A percentile compares a stretch with the other conserved stretches of the same genome.
These are phyloP conservation scores for Drosophila asahinai DNA, from an alignment of 1,140 invertebrate genomes.

Conservation along the genomic window DNA sequence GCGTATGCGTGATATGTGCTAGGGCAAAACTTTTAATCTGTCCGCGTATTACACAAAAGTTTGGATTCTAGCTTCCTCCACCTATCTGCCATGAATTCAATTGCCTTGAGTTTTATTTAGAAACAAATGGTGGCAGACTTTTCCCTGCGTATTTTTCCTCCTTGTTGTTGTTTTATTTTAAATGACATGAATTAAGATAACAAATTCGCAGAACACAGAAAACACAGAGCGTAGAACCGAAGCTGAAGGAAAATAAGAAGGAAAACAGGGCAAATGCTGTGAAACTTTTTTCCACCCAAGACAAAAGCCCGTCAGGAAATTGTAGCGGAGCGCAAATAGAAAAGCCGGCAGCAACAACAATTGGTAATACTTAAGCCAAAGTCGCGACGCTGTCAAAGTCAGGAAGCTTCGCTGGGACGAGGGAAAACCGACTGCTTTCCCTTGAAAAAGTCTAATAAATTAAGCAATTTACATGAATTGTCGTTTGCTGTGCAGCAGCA, in stretches of 20 bases:
- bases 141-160: conserved; percentile 17
- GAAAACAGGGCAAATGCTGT: conserved; percentile 52
- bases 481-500: conserved; percentile 66
- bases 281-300: conserved; percentile 69
- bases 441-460: conserved; percentile 79
- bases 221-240: conserved; percentile 43
- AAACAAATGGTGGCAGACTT: conserved; percentile 71
- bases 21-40: conserved; percentile 56
- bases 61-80: conserved; percentile 9
- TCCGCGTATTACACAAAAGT: conserved; percentile 54
- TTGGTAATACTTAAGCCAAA: conserved; percentile 76
- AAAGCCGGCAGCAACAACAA: conserved; percentile 64
- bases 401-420: conserved; percentile 61
- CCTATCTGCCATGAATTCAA: conserved; percentile 63
- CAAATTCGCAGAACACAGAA: conserved; percentile 69
- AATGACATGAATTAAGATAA: conserved; percentile 83
- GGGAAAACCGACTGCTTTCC: conserved; percentile 36
- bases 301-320: conserved; percentile 73
- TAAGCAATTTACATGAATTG: conserved; percentile 84
- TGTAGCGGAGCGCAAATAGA: conserved; percentile 68
- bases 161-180: conserved; percentile 53
- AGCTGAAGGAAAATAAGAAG: conserved; percentile 33
- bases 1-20: conserved; percentile 45
- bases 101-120: conserved; percentile 79
- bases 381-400: conserved; percentile 76